These are phyloP conservation scores for Standfussiana lucernea DNA, from an alignment of 2,888 invertebrate genomes.

Conservation along the genomic window DNA sequence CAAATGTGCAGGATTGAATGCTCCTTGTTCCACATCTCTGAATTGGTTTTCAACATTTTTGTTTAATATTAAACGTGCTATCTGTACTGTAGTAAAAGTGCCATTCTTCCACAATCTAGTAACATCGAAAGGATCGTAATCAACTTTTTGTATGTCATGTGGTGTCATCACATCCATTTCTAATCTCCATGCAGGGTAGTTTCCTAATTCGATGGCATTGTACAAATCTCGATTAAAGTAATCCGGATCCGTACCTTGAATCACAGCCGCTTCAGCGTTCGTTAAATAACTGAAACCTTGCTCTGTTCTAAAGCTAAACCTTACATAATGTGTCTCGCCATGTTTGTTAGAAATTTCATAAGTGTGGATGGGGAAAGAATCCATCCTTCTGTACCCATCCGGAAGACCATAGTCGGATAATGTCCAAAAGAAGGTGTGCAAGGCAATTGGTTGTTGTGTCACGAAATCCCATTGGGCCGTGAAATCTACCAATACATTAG, in stretches of 20 bases:
- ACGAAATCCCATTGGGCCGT: constrained; percentile 89
- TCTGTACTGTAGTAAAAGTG: constrained; percentile 87
- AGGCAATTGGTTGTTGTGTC: constrained; percentile 91
- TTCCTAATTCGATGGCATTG: constrained; percentile 94
- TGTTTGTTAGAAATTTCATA: constrained; percentile 95
- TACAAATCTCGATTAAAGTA: constrained; percentile 95
- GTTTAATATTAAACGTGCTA: constrained; percentile 87
- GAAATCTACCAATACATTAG: constrained; percentile 76
- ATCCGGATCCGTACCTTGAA: constrained; percentile 94
- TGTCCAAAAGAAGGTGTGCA: constrained; percentile 93
- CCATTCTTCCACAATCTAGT: constrained; percentile 84
- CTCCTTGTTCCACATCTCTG: constrained; percentile 88
- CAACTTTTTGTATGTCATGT: constrained; percentile 78
- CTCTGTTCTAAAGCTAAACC: constrained; percentile 96
- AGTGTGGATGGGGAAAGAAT: constrained; percentile 97
- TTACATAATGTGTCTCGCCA: constrained; percentile 93
- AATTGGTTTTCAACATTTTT: constrained; percentile 88
- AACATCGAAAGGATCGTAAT: constrained; percentile 86
- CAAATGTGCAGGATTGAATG: constrained; percentile 81
- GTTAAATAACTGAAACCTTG: constrained; percentile 93
- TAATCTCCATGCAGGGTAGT: constrained; percentile 87
- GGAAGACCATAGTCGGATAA: constrained; percentile 96
- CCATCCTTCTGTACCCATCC: constrained; percentile 96
- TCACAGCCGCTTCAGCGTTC: constrained; percentile 90
- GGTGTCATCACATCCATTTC: constrained; percentile 84